Conservation (phyloP, 2,113 vertebrate species). For the Meriones unguiculatus region DNA sequence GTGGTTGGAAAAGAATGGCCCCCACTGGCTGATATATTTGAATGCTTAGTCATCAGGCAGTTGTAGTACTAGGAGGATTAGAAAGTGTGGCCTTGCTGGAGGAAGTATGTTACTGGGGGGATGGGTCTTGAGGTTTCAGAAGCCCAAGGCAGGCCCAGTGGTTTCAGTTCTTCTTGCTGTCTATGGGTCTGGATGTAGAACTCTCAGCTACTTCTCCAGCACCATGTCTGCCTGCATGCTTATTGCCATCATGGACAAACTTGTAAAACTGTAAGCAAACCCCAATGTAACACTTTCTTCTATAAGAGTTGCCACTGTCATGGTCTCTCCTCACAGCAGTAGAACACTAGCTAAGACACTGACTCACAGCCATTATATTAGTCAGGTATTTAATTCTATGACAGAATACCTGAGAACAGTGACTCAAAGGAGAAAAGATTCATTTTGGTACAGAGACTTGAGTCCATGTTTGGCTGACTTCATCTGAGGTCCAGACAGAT, state of each 20-base stretch:
- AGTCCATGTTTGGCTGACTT: neutral
- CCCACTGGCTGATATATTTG: neutral
- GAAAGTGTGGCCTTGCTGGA: neutral
- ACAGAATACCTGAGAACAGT: neutral
- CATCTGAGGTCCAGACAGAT: neutral
- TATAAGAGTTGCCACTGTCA: neutral
- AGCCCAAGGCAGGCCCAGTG: neutral
- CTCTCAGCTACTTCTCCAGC: neutral
- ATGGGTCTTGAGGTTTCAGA: neutral
- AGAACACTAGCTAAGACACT: neutral
- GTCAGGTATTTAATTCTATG: neutral
- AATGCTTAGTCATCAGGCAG: neutral
- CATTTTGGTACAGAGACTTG: neutral
- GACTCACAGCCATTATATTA: neutral
- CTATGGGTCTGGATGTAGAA: neutral
- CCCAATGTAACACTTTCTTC: neutral
- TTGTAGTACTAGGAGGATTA: neutral
- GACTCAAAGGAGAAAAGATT: neutral
- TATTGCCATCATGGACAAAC: neutral
- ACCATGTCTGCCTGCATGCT: neutral
- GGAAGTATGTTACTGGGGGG: neutral
- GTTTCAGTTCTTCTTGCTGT: neutral
- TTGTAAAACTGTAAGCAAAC: neutral
- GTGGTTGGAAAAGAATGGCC: neutral
- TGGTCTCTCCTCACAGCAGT: neutral